Evolutionary conservation across 2,888 invertebrate genomes (phyloP).

Genomic region (Charanyca ferruginea): DNA sequence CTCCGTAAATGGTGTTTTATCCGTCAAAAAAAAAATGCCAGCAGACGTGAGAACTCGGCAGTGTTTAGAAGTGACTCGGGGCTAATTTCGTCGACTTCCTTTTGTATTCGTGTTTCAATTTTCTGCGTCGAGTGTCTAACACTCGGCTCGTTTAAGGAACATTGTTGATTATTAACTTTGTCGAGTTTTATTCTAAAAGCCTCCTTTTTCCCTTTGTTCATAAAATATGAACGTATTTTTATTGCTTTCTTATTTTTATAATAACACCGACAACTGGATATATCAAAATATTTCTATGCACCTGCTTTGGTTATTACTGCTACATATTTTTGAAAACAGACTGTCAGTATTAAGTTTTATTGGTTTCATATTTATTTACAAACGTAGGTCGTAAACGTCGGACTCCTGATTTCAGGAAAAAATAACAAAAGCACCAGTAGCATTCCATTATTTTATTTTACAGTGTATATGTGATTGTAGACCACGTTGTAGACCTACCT

Average conservation of each 20-base stretch:
- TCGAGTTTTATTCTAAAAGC: slow-evolving; percentile 42
- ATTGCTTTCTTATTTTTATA: slow-evolving; percentile 3
- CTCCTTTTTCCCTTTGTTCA: slow-evolving; percentile 5
- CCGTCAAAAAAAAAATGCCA: slow-evolving; percentile 63
- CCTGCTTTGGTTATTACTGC: no score
- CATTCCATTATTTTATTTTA: no score
- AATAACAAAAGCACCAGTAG: no score
- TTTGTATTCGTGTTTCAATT: slow-evolving; percentile 65
- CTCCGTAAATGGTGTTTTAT: slow-evolving; percentile 65
- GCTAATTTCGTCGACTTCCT: slow-evolving; percentile 70
- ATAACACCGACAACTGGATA: no score
- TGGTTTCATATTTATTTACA: no score
- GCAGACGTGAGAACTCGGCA: slow-evolving; percentile 68
- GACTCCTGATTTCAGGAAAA: no score
- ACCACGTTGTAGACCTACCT: no score
- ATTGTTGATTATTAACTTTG: slow-evolving; percentile 55
- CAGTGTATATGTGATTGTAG: no score
- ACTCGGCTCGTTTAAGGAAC: slow-evolving; percentile 44
- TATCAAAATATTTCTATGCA: no score
- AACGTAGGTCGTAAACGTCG: no score
- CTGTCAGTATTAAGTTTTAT: no score
- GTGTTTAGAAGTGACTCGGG: slow-evolving; percentile 65
- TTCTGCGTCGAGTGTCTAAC: slow-evolving; percentile 47
- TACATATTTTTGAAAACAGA: no score
- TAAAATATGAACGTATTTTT: slow-evolving; percentile 31